Conservation (phyloP, 1,140 invertebrate species). For the Pomacea maculata region DNA sequence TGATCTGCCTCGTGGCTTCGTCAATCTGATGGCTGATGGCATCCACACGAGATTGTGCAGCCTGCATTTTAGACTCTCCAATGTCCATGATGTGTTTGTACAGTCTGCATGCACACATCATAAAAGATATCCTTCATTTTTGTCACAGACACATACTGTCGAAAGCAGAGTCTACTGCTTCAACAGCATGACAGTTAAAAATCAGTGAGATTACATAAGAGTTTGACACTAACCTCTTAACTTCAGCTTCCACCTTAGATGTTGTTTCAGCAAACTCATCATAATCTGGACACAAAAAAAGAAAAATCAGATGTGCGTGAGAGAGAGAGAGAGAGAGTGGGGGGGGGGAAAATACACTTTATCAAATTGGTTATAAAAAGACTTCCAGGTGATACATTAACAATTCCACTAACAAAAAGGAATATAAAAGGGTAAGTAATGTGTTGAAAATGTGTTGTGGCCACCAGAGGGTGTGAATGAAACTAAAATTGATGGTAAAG, state of each 20-base stretch:
- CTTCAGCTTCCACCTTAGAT: constrained; percentile 70
- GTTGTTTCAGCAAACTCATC: constrained; percentile 74
- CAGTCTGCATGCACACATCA: constrained; percentile 48
- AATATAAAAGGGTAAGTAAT: too few species aligned
- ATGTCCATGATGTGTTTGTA: constrained; percentile 79
- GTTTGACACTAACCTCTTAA: constrained; percentile 63
- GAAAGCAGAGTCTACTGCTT: background rate
- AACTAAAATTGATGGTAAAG: too few species aligned
- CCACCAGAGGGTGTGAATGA: too few species aligned
- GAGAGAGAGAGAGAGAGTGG: too few species aligned
- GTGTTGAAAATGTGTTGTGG: too few species aligned
- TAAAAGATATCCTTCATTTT: background rate
- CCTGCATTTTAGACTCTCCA: constrained; percentile 61
- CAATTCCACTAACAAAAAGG: too few species aligned
- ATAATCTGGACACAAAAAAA: constrained; percentile 63
- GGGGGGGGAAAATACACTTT: too few species aligned
- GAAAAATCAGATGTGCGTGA: background rate
- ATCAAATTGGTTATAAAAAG: too few species aligned
- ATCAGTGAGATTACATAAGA: background rate
- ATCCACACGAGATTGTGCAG: constrained; percentile 55
- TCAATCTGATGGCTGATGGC: constrained; percentile 60
- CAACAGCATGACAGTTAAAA: background rate
- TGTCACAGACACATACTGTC: background rate
- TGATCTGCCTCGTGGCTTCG: constrained; percentile 69
- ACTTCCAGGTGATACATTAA: too few species aligned